These are phyloP conservation scores for Actenoides lindsayi DNA, from an alignment of 2,113 vertebrate species.

Conservation along the genomic window DNA sequence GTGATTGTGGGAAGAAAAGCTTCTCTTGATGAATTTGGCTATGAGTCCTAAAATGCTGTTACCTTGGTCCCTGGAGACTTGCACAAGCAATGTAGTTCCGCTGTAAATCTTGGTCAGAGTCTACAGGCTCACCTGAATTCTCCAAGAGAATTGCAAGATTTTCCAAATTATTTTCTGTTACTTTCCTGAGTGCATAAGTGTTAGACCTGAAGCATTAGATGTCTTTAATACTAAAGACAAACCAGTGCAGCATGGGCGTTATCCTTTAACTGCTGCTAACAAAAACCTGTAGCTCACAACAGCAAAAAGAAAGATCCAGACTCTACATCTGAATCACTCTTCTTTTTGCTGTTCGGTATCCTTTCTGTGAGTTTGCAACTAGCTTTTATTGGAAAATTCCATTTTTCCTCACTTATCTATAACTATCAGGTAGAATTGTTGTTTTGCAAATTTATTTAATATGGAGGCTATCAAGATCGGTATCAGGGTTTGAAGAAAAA, in stretches of 20 bases:
- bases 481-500: not conserved
- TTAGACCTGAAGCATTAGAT: not conserved
- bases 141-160: not conserved
- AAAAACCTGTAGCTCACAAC: not conserved
- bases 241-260: not conserved
- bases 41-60: not conserved
- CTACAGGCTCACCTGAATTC: not conserved
- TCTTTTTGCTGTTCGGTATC: not conserved
- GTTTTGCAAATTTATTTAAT: constrained; percentile 23
- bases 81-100: not conserved
- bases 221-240: not conserved
- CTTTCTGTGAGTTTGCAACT: not conserved
- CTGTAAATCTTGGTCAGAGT: not conserved
- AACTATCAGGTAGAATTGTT: not conserved
- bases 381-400: not conserved
- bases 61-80: not conserved
- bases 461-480: not conserved
- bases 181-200: not conserved
- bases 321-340: not conserved
- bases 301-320: not conserved
- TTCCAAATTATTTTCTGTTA: not conserved
- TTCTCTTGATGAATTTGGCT: not conserved
- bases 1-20: not conserved
- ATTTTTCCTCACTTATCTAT: not conserved
- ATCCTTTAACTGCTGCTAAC: not conserved